Evolutionary conservation across 1,140 invertebrate genomes (phyloP), one percentile per base, ranked within the genome.

Genomic region (Gerris buenoi): DNA sequence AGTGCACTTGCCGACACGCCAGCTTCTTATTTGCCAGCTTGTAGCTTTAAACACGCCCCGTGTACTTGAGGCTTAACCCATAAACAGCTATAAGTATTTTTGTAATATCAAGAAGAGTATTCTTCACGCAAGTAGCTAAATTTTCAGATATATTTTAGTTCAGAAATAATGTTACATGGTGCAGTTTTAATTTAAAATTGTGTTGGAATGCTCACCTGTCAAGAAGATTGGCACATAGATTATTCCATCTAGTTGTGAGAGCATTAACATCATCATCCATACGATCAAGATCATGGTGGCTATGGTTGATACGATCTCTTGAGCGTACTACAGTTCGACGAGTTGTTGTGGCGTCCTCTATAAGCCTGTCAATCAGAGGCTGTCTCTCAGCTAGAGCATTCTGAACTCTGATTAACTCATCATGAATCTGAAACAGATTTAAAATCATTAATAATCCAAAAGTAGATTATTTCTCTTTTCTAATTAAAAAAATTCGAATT

Each of bases 211-310:
- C 25, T 14, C 74, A 91, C 87, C 92, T 87, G 74, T 98, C 95
- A 64, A 89, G 88, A 61, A 97, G 80, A 78, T 97, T 93, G 46
- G 85, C 85, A 76, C 91, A 93, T 15, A 97, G 87, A 71, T 88
- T 91, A 71, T 88, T 90, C 95, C 95, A 98, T 64, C 95, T 82
- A 56, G 84, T 85, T 70, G 90, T 91, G 2, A 98, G 78, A 73
- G 88, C 86, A 70, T 89, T 86, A 1, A 97, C 89, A 72, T 98
- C 95, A 70, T 91, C 89, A 75, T 98, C 95, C n/a, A 98, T 76
- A 22, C 88, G 81, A 72, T 97, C 95, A 66, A 99, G 84, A 79
- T 98, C 96, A 10, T 84, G 82, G 69, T 86, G 88, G 69, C 80
- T 83, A 77, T 85, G 83, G 73, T 81, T 72, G 76, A 82, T 78